Conservation (phyloP, 2,888 invertebrate species). For the Fragum whitleyi region DNA sequence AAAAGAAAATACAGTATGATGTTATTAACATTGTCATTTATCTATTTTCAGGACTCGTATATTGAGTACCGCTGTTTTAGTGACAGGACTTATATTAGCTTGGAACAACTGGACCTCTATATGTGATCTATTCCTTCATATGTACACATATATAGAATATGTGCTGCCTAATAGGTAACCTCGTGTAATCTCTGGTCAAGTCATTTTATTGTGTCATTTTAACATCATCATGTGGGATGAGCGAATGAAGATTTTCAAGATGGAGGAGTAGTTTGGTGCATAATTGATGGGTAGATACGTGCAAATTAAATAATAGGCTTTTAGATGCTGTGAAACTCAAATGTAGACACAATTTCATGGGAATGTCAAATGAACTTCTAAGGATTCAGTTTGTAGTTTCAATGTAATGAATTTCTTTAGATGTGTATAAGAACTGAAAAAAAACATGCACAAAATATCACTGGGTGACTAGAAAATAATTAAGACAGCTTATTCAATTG, state of each 20-base stretch:
- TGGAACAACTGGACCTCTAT: conserved; percentile 72
- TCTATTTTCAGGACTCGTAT: conserved; percentile 73
- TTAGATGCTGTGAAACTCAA: too few relatives aligned
- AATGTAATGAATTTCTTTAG: too few relatives aligned
- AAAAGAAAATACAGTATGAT: too few relatives aligned
- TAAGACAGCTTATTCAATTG: too few relatives aligned
- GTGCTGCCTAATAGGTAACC: conserved; percentile 51
- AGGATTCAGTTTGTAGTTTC: too few relatives aligned
- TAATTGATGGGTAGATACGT: too few relatives aligned
- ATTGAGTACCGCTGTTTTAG: conserved; percentile 70
- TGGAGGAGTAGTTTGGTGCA: not conserved
- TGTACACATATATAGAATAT: conserved; percentile 64
- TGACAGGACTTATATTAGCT: conserved; percentile 65
- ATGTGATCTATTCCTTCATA: conserved; percentile 56
- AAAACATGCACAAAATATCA: too few relatives aligned
- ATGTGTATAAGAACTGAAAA: too few relatives aligned
- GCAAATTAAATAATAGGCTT: too few relatives aligned
- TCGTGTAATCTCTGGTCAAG: conserved; percentile 4
- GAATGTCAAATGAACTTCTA: too few relatives aligned
- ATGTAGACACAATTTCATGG: too few relatives aligned
- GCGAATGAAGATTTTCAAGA: not conserved
- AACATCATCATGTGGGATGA: not conserved
- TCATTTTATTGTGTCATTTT: not conserved
- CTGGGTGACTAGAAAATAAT: too few relatives aligned
- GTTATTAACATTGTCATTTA: not conserved